These are phyloP conservation scores for Thripadectes ignobilis DNA, from an alignment of 2,797 vertebrate genomes.

Conservation along the genomic window DNA sequence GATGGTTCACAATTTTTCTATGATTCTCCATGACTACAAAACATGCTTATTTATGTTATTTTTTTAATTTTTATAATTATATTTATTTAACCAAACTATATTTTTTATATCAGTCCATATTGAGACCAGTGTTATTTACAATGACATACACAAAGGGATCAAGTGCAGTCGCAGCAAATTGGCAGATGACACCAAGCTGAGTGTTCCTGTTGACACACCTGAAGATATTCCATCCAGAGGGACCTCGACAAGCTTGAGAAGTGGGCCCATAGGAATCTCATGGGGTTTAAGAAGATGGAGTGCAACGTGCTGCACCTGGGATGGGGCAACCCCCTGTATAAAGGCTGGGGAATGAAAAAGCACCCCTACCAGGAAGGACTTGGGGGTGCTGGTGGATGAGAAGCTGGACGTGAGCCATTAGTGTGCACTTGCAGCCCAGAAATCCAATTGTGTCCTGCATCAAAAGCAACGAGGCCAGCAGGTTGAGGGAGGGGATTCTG, in stretches of 20 bases:
- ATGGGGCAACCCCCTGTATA: accelerated
- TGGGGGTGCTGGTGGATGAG: background rate
- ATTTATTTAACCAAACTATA: background rate
- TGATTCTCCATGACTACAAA: background rate
- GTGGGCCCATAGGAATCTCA: background rate
- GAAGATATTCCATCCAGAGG: background rate
- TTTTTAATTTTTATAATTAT: background rate
- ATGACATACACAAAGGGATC: background rate
- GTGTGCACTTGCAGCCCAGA: background rate
- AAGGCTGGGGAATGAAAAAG: background rate
- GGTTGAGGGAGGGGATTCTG: accelerated
- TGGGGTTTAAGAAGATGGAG: background rate
- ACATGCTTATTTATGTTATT: background rate
- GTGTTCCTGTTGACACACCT: background rate
- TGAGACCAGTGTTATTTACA: background rate
- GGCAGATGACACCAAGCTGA: background rate
- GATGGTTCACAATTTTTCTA: background rate
- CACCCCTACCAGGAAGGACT: background rate
- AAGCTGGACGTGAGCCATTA: background rate
- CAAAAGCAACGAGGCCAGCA: background rate
- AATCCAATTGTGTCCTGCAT: background rate
- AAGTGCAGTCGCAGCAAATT: background rate
- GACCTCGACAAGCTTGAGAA: background rate
- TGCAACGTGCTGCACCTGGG: background rate
- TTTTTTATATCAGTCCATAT: background rate